Evolutionary conservation across 1,140 invertebrate species (phyloP), one percentile per base, ranked within the genome.

Genomic region (Yoshiicerus persimilis): DNA sequence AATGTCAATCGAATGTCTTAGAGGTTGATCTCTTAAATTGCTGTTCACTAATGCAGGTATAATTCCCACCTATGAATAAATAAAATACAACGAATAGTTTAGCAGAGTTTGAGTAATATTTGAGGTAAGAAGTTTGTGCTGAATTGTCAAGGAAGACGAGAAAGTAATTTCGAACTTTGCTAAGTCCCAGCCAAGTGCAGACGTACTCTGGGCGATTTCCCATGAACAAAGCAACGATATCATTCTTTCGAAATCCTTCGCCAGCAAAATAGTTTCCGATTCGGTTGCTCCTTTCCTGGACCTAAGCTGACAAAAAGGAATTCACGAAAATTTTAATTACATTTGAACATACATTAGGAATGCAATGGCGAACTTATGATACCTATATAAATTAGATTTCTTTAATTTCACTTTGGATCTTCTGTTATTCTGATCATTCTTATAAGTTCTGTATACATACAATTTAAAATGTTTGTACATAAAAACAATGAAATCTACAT

Each of bases 21-120:
- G 92, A 5, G 96, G 94, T 4, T 96, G 94, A 0, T 94, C 93
- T 13, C 95, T 93, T 30, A 98, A 93, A 92, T 98, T 98, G 1
- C 95, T 96, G 91, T 99, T 99, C 10, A 99, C 95, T 2, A 99
- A 93, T 0, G 98, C 97, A 1, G 96, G 95, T 0, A 96, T 94
- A 0, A 97, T 95, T 38, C 97, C 97, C 86, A 89, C 86, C 88
- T 90, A 56, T 56, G 34, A 83, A 70, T 25, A 70, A 70, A 30
- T 70, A 30, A 25, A 30, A 25, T 25, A 6, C 25, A 70, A 70
- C 9, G 30, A 83, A 83, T 83, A 32, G 77, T 36, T 36, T 32
- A 83, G 32, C 32, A 32, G 36, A 83, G 77, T 36, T 20, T 56
- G 47, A 56, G 47, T 56, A 56, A 56, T 56, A 56, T 56, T 56